A percentile compares a stretch with the other conserved stretches of the same genome.
Evolutionary conservation across 2,797 vertebrate genomes (phyloP).

Genomic region (Poeciliopsis turneri): DNA sequence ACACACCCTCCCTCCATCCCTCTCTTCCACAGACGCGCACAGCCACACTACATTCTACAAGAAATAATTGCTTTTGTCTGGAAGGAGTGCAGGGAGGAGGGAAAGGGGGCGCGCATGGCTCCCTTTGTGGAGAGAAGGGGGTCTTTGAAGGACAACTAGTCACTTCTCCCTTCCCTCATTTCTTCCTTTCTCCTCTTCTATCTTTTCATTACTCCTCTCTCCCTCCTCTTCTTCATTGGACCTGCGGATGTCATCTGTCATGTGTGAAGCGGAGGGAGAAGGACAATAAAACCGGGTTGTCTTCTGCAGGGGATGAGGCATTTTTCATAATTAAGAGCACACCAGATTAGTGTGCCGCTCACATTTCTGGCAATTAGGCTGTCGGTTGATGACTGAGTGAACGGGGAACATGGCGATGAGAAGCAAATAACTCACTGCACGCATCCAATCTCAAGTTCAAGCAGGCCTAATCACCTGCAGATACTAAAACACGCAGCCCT

Average conservation of each 20-base stretch:
- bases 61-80: slow-evolving; percentile 99
- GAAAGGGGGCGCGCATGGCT: slow-evolving; percentile 79
- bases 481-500: slow-evolving; percentile 45
- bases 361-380: slow-evolving; percentile 42
- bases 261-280: slow-evolving; percentile 75
- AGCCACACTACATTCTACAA: slow-evolving; percentile 89
- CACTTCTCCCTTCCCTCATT: slow-evolving; percentile 70
- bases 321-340: slow-evolving; percentile 78
- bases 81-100: slow-evolving; percentile 86
- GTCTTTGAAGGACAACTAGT: slow-evolving; percentile 86
- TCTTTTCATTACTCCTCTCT: slow-evolving; percentile 12
- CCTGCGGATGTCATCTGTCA: slow-evolving; percentile 83
- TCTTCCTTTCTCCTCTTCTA: slow-evolving; percentile 32
- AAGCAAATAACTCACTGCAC: slow-evolving; percentile 41
- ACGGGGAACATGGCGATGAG: slow-evolving; percentile 46
- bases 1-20: slow-evolving; percentile 79
- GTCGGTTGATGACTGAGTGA: slow-evolving; percentile 46
- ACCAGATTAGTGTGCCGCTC: slow-evolving; percentile 48
- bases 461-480: slow-evolving; percentile 46
- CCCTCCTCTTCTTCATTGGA: slow-evolving; percentile 62
- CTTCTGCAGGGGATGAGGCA: slow-evolving; percentile 62
- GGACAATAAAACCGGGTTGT: slow-evolving; percentile 79
- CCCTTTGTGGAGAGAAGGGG: slow-evolving; percentile 80
- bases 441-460: slow-evolving; percentile 50
- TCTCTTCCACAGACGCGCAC: slow-evolving; percentile 82